Base-by-base conservation (phyloP, 2,797 vertebrate species). In the Crocodylus rhombifer region DNA sequence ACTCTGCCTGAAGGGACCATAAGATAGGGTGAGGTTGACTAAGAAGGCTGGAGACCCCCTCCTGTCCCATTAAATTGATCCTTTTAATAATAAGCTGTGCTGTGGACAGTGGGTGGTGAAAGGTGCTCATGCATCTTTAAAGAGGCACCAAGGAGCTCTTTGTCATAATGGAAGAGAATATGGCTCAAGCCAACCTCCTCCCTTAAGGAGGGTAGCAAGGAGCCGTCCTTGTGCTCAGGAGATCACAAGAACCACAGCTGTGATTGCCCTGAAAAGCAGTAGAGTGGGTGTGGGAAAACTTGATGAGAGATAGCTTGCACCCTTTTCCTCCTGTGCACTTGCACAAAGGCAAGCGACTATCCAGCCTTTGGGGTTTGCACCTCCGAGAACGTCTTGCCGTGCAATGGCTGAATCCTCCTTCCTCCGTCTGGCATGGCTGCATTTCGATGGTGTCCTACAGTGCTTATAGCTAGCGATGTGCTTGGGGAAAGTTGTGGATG, bases 401-500 rank as follows among this genome's bases (percentile, higher is more conserved):
- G 57, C 61, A 67, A 84, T 17, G 89, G 55, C 28, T 91, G 36
- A 15, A 28, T 33, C 69, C 58, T 93, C n/a, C 62, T 89, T 64
- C 64, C 82, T 30, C 23, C 58, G 0, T 33, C 67, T 88, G 28
- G 17, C 65, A 78, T 69, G 65, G 56, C n/a, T 82, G 17, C 23
- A 36, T 95, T 92, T 94, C 10, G 17, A 15, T 26, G 25, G 56
- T 23, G 18, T 42, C 14, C 10, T 79, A 23, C 67, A 33, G 18
- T 71, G 92, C 91, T 80, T 64, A 17, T 63, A 30, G 62, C 73
- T 86, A 85, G 67, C 18, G 69, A 78, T 83, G 16, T 90, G 67
- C 30, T 94, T 86, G 81, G 82, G 87, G 74, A 94, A 93, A 51
- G 25, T 26, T 17, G 57, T 30, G 67, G 36, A 90, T 73, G 28